These are phyloP conservation scores for Hafferia zeledoni DNA, from an alignment of 2,797 vertebrate species.

Conservation along the genomic window DNA sequence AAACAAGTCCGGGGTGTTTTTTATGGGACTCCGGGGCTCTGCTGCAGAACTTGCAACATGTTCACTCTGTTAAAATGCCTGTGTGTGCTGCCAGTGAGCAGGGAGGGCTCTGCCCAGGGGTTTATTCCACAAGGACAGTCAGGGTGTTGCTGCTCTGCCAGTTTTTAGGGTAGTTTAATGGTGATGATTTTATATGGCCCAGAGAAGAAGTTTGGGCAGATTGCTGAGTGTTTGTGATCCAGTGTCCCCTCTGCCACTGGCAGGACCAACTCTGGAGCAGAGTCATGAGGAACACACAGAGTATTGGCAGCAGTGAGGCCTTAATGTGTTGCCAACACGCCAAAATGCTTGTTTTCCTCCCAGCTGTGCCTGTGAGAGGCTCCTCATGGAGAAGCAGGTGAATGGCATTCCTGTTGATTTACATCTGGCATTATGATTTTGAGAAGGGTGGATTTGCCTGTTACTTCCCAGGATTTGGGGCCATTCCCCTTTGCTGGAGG, in stretches of 20 bases:
- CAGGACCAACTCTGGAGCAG: background rate
- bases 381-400: background rate
- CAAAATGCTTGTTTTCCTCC: background rate
- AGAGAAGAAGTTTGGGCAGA: background rate
- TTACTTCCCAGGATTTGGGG: background rate
- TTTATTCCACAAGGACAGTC: background rate
- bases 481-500: background rate
- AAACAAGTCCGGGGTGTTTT: background rate
- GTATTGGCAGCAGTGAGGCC: background rate
- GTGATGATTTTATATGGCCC: background rate
- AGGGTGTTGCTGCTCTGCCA: background rate
- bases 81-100: background rate
- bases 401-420: background rate
- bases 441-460: background rate
- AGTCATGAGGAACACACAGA: background rate
- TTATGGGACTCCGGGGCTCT: background rate
- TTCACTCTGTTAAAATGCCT: background rate
- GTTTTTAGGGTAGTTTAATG: background rate
- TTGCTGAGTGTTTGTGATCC: constrained; percentile 13
- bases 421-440: background rate
- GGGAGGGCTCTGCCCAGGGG: background rate
- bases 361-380: background rate
- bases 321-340: background rate
- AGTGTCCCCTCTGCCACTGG: background rate
- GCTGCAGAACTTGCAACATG: background rate